Conservation (phyloP, 1,140 invertebrate genomes). For the Telenomus remus region DNA sequence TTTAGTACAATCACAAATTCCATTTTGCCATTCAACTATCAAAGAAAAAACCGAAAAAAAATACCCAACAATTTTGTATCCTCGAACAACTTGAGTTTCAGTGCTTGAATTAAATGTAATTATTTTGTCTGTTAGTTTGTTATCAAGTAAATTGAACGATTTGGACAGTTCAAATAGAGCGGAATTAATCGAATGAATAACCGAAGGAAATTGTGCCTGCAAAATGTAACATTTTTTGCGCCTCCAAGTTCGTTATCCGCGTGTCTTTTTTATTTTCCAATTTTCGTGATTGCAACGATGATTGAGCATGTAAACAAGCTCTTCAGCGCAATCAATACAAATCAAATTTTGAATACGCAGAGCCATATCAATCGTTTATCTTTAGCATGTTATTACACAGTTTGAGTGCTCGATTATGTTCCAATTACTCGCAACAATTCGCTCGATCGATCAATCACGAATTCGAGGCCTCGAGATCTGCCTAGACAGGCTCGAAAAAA, state of each 20-base stretch:
- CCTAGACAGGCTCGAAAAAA: neutral
- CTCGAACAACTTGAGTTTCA: too few species aligned
- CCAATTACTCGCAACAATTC: slow-evolving; percentile 36
- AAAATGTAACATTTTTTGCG: neutral
- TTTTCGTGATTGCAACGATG: neutral
- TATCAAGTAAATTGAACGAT: too few species aligned
- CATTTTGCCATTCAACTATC: too few species aligned
- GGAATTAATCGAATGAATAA: too few species aligned
- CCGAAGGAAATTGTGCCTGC: too few species aligned
- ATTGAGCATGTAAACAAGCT: slow-evolving; percentile 11
- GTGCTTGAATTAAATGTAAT: too few species aligned
- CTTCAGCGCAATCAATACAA: slow-evolving; percentile 29
- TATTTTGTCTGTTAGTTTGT: too few species aligned
- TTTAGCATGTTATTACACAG: slow-evolving; percentile 15
- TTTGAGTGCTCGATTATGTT: slow-evolving; percentile 32
- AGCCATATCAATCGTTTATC: slow-evolving; percentile 30
- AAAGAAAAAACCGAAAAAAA: too few species aligned
- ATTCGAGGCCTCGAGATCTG: neutral
- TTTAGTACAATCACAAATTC: too few species aligned
- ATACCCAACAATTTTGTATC: too few species aligned
- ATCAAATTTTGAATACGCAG: slow-evolving; percentile 38
- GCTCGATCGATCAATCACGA: slow-evolving; percentile 20
- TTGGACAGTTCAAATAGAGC: too few species aligned
- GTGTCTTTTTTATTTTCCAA: slow-evolving; percentile 5
- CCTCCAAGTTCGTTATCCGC: neutral